Evolutionary conservation across 2,113 vertebrate genomes (phyloP).

Genomic region (Promerops cafer): DNA sequence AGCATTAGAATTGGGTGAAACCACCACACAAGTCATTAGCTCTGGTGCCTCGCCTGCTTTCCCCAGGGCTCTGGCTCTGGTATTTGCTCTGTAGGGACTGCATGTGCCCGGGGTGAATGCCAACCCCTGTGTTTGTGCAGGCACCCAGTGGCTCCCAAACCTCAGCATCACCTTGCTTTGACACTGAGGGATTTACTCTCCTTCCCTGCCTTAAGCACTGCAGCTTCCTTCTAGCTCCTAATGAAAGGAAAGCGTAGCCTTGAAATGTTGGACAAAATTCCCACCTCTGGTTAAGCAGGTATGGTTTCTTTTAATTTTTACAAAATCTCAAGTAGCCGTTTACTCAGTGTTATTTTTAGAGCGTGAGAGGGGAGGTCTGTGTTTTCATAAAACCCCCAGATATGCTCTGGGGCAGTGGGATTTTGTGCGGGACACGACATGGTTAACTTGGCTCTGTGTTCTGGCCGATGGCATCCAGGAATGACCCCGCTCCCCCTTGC

Average conservation of each 20-base stretch:
- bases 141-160: not conserved
- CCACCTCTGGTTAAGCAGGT: not conserved
- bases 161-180: not conserved
- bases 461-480: not conserved
- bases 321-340: not conserved
- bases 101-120: rapidly evolving
- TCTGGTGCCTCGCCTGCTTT: not conserved
- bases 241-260: not conserved
- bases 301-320: not conserved
- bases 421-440: not conserved
- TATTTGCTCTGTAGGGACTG: not conserved
- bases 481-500: not conserved
- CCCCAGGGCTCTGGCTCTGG: not conserved
- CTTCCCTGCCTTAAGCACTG: not conserved
- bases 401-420: rapidly evolving
- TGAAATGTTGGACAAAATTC: not conserved
- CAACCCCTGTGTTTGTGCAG: rapidly evolving
- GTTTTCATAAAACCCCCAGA: not conserved
- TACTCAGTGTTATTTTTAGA: not conserved
- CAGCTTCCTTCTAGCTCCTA: not conserved
- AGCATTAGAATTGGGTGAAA: not conserved
- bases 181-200: not conserved
- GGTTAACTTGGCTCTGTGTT: not conserved
- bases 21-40: not conserved
- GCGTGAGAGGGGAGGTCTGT: not conserved